Base-by-base conservation (phyloP, 2,797 vertebrate genomes). In the Protosalanx chinensis region DNA sequence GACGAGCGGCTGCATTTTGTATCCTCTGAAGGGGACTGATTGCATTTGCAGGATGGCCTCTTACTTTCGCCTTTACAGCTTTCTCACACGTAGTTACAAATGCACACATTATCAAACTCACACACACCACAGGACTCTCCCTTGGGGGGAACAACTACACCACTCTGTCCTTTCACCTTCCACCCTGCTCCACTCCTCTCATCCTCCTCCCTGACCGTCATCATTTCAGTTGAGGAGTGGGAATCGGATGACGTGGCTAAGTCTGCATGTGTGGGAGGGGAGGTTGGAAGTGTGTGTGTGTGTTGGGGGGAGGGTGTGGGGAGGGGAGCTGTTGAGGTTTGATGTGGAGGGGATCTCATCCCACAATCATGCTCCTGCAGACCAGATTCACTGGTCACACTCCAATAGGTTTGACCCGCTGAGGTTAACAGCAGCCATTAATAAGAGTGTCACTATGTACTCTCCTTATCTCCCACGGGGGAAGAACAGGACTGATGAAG, bases 391-490 rank as follows among this genome's bases (percentile, higher is more conserved):
- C n/a, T n/a, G n/a, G n/a, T 98, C 96, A 96, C 91, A 87, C 90
- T 93, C 92, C 91, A 95, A 98, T 98, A 95, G 93, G 94, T 98
- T 96, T 97, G 96, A 98, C 97, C 96, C 93, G 89, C 92, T 84
- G 92, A 94, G 95, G 94, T 96, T 92, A 95, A 96, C 93, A 89
- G 86, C 91, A 93, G 92, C 91, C 94, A 97, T 98, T 95, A 95
- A 96, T 96, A 92, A 92, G 91, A 92, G 92, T 88, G 87, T 88
- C 90, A 92, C 86, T 5, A 18, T 80, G 79, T 83, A 35, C 81
- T n/a, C 78, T 84, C 84, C 84, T 72, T 75, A 76, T 79, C 80
- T 72, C 62, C 79, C 73, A 77, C 10, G 41, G 41, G 41, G 41
- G 41, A 46, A 46, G 41, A 46, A 46, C 41, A 46, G 41, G 41